These are phyloP conservation scores for Gyrodactylus salaris DNA, from an alignment of 1,140 invertebrate species.

Conservation along the genomic window DNA sequence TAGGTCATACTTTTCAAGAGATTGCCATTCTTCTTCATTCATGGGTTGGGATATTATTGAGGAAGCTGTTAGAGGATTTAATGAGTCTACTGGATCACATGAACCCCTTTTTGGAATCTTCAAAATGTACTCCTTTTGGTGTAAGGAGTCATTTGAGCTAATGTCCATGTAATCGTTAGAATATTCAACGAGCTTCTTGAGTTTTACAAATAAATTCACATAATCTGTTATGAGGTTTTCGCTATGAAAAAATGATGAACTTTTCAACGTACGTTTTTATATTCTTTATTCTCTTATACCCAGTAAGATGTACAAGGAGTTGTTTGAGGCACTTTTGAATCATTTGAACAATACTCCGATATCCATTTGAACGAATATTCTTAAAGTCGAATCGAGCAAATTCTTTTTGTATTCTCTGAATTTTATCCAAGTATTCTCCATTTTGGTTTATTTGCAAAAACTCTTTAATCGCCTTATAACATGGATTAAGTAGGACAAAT, in stretches of 20 bases:
- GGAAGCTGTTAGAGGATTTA: neutral
- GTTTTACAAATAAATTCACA: neutral
- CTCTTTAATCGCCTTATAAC: neutral
- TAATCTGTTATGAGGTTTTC: neutral
- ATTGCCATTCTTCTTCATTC: neutral
- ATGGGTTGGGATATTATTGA: neutral
- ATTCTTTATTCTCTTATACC: no score
- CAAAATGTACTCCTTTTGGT: neutral
- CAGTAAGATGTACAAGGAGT: neutral
- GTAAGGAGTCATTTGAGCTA: neutral
- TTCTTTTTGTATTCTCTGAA: no score
- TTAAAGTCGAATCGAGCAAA: no score
- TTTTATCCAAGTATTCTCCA: neutral
- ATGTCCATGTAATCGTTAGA: neutral
- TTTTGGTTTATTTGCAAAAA: neutral
- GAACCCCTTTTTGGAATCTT: neutral
- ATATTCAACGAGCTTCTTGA: neutral
- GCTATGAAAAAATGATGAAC: neutral
- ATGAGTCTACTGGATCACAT: neutral
- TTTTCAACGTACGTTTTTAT: no score
- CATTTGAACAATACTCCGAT: neutral
- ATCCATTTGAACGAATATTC: neutral
- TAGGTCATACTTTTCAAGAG: neutral
- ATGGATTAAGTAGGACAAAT: no score
- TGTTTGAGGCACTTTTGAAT: neutral